phyloP scores from a whole-genome alignment of 2,113 vertebrate species.

The Alethe castanea region DNA sequence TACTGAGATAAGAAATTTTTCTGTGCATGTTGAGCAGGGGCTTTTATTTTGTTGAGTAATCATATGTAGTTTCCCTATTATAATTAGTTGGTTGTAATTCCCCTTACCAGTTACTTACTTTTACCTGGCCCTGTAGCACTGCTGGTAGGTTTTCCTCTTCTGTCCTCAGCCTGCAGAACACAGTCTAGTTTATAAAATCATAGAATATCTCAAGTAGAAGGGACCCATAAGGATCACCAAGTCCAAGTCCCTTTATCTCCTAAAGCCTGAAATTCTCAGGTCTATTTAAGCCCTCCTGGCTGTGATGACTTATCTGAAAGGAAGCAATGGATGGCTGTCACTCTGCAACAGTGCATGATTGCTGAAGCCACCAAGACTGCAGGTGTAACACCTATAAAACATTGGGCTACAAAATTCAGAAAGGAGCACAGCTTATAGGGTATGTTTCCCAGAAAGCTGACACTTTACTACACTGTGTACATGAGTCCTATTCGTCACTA shows the following conservation, averaged over 20 bases:
- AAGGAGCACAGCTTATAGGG: not conserved
- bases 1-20: not conserved
- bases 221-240: not conserved
- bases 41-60: not conserved
- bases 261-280: not conserved
- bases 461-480: not conserved
- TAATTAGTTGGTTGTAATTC: not conserved
- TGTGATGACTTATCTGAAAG: not conserved
- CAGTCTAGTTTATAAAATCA: not conserved
- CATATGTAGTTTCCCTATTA: not conserved
- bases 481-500: not conserved
- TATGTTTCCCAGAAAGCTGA: not conserved
- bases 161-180: not conserved
- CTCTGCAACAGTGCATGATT: not conserved
- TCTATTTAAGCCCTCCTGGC: not conserved
- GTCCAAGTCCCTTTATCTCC: not conserved
- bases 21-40: not conserved
- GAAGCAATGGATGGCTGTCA: not conserved
- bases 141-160: not conserved
- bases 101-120: not conserved
- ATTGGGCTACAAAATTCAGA: rapidly evolving
- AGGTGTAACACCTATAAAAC: not conserved
- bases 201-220: not conserved
- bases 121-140: not conserved
- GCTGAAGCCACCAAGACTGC: not conserved